Evolutionary conservation across 2,797 vertebrate genomes (phyloP).

Genomic region (Hemitrygon akajei): DNA sequence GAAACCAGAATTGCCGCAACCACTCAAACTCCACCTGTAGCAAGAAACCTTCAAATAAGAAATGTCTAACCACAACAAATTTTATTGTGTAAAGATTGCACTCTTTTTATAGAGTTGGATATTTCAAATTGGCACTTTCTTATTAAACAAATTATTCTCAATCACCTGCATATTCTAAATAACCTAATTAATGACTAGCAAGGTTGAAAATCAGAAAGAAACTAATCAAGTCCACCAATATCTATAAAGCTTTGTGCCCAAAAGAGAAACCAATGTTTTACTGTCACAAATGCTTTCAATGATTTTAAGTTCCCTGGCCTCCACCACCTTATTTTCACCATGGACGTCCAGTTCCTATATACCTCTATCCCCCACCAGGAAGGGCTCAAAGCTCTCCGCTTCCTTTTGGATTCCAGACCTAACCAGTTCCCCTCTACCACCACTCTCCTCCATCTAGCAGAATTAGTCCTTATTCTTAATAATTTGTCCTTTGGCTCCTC

Average conservation of each 20-base stretch:
- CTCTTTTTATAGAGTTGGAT: background rate
- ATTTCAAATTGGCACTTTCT: background rate
- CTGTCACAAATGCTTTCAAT: background rate
- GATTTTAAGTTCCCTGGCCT: no score
- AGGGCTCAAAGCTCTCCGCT: no score
- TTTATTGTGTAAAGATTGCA: background rate
- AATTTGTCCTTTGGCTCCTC: no score
- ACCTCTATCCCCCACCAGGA: no score
- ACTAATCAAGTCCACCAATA: background rate
- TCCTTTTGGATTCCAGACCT: no score
- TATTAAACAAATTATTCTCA: background rate
- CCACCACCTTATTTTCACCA: no score
- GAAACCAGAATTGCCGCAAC: constrained; percentile 96
- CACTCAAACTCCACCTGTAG: constrained; percentile 90
- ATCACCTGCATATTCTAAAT: background rate
- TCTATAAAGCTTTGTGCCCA: background rate
- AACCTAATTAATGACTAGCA: background rate
- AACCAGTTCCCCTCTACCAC: no score
- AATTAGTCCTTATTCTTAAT: no score
- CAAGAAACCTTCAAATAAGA: background rate
- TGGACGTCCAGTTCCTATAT: no score
- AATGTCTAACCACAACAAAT: background rate
- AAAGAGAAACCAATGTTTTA: background rate
- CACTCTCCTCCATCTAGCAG: no score
- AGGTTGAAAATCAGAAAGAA: background rate